Evolutionary conservation across 2,113 vertebrate genomes (phyloP).

Genomic region (Apus apus): DNA sequence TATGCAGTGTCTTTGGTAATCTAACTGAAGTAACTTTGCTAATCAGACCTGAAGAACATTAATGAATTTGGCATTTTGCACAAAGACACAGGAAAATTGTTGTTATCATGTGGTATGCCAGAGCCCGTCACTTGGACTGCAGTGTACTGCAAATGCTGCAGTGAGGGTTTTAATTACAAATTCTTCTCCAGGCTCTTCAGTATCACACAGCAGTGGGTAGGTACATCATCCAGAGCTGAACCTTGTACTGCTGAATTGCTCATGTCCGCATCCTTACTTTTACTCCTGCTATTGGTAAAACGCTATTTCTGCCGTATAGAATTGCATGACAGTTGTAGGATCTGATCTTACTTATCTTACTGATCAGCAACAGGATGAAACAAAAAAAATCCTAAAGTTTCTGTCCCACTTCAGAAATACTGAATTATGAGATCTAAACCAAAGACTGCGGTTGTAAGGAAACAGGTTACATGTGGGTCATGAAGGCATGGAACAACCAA

Average conservation of each 20-base stretch:
- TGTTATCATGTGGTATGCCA: not conserved
- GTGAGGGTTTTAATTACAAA: not conserved
- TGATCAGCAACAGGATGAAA: not conserved
- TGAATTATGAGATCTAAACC: not conserved
- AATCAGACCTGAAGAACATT: not conserved
- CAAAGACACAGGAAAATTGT: not conserved
- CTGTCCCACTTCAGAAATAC: not conserved
- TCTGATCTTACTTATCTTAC: not conserved
- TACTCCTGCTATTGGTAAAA: not conserved
- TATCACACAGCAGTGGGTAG: not conserved
- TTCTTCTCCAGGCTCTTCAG: not conserved
- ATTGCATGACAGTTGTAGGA: not conserved
- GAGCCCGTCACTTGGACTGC: not conserved
- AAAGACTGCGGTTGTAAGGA: not conserved
- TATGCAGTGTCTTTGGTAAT: not conserved
- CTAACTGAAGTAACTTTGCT: not conserved
- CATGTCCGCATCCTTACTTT: not conserved
- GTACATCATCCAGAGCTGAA: not conserved
- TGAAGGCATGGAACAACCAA: not conserved
- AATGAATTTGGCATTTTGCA: not conserved
- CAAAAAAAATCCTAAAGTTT: not conserved
- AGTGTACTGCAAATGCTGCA: not conserved
- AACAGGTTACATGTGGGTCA: not conserved
- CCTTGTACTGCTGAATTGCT: not conserved
- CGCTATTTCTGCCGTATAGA: not conserved